Evolutionary conservation across 2,113 vertebrate genomes (phyloP).

Genomic region (Pelusios castaneus): DNA sequence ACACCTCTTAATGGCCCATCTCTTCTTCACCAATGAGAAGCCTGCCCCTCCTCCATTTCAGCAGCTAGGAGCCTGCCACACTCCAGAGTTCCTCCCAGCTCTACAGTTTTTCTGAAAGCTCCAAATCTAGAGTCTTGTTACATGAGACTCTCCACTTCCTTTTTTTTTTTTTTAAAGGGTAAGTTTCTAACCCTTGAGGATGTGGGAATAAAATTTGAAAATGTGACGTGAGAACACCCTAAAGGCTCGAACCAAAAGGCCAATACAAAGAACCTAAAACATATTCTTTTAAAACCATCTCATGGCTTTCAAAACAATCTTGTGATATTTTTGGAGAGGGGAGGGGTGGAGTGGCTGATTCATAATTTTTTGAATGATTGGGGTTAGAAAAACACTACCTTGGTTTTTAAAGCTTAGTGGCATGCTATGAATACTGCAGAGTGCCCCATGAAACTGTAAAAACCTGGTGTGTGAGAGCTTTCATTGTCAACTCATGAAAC

Average conservation of each 20-base stretch:
- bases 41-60: background rate
- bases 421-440: background rate
- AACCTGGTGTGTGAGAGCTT: background rate
- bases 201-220: background rate
- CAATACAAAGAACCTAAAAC: background rate
- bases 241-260: background rate
- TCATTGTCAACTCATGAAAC: background rate
- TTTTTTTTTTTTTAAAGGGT: too few relatives aligned
- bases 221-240: background rate
- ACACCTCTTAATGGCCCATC: background rate
- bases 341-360: too few relatives aligned
- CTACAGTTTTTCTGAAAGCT: background rate
- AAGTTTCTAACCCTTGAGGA: background rate
- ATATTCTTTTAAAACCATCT: background rate
- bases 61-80: background rate
- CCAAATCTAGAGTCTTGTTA: background rate
- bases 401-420: background rate
- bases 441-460: too few relatives aligned
- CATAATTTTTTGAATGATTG: too few relatives aligned
- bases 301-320: background rate
- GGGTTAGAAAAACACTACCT: background rate
- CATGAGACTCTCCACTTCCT: background rate
- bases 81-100: background rate
- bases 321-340: background rate
- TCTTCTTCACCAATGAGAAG: background rate